phyloP scores from a whole-genome alignment of 2,797 vertebrate genomes.

The Takifugu ocellatus region DNA sequence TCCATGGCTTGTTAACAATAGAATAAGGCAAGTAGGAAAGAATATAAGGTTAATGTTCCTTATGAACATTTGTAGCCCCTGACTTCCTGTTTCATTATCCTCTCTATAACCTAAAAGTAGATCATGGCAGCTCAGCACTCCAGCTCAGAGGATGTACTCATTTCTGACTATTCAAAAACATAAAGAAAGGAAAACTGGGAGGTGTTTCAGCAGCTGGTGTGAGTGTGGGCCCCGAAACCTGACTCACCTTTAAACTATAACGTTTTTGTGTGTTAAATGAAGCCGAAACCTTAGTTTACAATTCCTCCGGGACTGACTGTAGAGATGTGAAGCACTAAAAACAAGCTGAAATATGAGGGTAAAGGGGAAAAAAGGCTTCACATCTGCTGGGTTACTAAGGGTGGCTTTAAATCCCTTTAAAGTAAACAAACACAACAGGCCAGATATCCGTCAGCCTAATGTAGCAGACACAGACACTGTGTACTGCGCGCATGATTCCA shows the following conservation, averaged over 20 bases:
- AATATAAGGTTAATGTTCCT: too few relatives aligned
- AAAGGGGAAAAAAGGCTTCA: conserved; percentile 10
- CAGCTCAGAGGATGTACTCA: too few relatives aligned
- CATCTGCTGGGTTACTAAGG: conserved; percentile 42
- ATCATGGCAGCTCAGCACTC: background rate
- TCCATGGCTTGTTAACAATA: background rate
- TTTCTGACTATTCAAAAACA: too few relatives aligned
- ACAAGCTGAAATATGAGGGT: conserved; percentile 12
- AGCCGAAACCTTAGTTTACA: conserved; percentile 39
- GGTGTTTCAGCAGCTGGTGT: background rate
- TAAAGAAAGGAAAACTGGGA: background rate
- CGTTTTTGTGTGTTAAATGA: conserved; percentile 30
- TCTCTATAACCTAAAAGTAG: background rate
- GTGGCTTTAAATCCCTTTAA: conserved; percentile 32
- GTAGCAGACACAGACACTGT: conserved; percentile 14
- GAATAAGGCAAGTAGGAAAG: too few relatives aligned
- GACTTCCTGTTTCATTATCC: background rate
- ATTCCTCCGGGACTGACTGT: conserved; percentile 8
- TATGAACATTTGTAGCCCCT: background rate
- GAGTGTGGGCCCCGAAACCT: conserved; percentile 51
- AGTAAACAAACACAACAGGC: conserved; percentile 38
- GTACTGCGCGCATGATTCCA: conserved; percentile 1
- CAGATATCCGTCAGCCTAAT: conserved; percentile 4
- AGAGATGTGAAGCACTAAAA: conserved; percentile 22
- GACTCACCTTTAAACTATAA: conserved; percentile 47